Evolutionary conservation across 2,888 invertebrate genomes (phyloP), one percentile per base, ranked within the genome.

Genomic region (Nomada fabriciana): DNA sequence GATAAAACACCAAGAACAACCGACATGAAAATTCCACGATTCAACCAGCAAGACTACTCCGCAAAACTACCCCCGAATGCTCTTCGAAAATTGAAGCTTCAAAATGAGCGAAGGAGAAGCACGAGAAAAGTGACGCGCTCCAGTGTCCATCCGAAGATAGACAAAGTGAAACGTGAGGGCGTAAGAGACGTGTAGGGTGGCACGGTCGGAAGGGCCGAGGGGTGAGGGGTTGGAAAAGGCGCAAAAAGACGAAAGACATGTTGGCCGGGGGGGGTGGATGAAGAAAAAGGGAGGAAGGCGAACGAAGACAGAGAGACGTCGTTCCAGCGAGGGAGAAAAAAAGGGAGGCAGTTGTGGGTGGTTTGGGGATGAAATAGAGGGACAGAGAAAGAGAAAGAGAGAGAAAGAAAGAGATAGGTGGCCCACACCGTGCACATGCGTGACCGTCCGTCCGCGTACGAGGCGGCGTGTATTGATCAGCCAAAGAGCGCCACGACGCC

Each of bases 401-500:
- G 77, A 80, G 43, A 68, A 78, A 80, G 83, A 80, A 74, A 72
- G 43, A 74, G 64, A 84, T 68, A 76, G 71, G 75, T 80, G 86
- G 78, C 81, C 90, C 88, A 90, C 92, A 92, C 90, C 91, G 92
- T 93, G 93, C 93, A 93, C 93, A 93, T 92, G 93, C 93, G 93
- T 93, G 93, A 93, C 93, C 93, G 93, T 93, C 91, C 93, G 91
- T 91, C 87, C 91, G 93, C 93, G 92, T 93, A 93, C 93, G 93
- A 92, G 92, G 93, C 93, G 93, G 93, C 92, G 93, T 89, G 88
- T 93, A 93, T 93, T 93, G 93, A 93, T 93, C 93, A 93, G 93
- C 93, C 92, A 93, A 93, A 93, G 93, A 93, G 93, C 93, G 93
- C 93, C 92, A 92, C 93, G 93, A 93, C 93, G 93, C 93, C 93